Base-by-base conservation (phyloP, 2,797 vertebrate genomes). In the Apogon hyalosoma region DNA sequence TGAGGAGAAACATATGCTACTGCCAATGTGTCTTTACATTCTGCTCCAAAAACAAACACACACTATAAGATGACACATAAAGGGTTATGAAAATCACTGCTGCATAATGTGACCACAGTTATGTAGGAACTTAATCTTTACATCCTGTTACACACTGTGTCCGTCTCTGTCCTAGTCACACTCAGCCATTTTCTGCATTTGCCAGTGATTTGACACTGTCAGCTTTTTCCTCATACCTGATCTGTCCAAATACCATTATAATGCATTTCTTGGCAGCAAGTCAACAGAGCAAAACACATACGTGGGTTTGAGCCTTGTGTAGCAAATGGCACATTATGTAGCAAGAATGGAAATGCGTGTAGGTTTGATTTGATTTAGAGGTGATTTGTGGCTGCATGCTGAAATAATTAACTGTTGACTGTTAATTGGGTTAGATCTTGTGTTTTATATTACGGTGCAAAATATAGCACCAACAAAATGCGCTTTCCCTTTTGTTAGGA, bases 131-230 rank as follows among this genome's bases (percentile, higher is more conserved):
- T 36, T 82, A 80, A 86, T 83, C 84, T 77, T 60, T 50, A 63
- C 73, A 84, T 88, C 80, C 82, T 85, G 74, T 63, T 80, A 56
- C 76, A 73, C 74, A 64, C 67, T 15, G 43, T 59, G 33, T 77
- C 63, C 68, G 49, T 67, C 68, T 63, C 49, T 68, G 58, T 11
- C 33, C 33, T 57, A 60, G 63, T 68, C 40, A 61, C 42, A 50
- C 39, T 13, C 19, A 77, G 63, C 56, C 41, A 28, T 40, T 10
- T 48, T 51, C 24, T 55, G 39, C 41, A 31, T 46, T 40, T 38
- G 48, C 39, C 24, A 59, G 2, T 12, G 45, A 51, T 52, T 50
- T 56, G 21, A 74, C 43, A 41, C 19, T 0, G 28, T 69, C 65
- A 67, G 70, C 62, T 58, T 63, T 89, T 84, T 28, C 73, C 63